Percentiles rank a stretch among this genome's conserved stretches.
phyloP scores from a whole-genome alignment of 1,140 invertebrate species.

The Drosophila littoralis region DNA sequence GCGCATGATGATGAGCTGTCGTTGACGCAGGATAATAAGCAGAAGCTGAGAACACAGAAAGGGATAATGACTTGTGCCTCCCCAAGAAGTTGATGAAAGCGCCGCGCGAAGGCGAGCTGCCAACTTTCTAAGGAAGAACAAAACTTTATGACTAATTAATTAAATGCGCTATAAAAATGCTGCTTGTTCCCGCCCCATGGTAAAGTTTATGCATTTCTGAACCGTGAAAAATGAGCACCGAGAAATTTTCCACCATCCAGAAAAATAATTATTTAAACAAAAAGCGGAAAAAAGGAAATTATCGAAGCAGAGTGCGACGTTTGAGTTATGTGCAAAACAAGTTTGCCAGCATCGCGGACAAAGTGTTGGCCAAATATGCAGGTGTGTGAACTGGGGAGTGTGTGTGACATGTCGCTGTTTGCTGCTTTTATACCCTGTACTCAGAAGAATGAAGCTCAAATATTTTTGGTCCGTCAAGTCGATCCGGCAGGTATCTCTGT shows the following conservation, averaged over 20 bases:
- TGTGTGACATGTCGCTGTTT: conserved; percentile 3
- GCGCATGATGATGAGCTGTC: conserved; percentile 58
- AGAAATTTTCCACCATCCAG: conserved; percentile 22
- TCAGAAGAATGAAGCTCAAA: background rate
- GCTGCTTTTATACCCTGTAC: conserved; percentile 1
- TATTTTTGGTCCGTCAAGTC: too few species aligned
- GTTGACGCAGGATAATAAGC: conserved; percentile 68
- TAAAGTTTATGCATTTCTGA: conserved; percentile 57
- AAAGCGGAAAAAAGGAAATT: conserved; percentile 25
- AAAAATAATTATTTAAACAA: conserved; percentile 60
- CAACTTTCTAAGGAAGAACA: conserved; percentile 62
- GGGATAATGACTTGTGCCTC: conserved; percentile 69
- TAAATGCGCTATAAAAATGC: conserved; percentile 81
- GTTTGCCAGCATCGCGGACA: conserved; percentile 40
- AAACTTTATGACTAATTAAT: conserved; percentile 83
- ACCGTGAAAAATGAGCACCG: conserved; percentile 39
- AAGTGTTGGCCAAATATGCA: conserved; percentile 55
- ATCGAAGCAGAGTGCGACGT: conserved; percentile 29
- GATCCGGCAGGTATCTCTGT: too few species aligned
- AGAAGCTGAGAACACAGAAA: conserved; percentile 52
- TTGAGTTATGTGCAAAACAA: conserved; percentile 48
- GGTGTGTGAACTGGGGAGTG: conserved; percentile 20
- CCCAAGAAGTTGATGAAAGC: conserved; percentile 55
- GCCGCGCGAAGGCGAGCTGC: conserved; percentile 14
- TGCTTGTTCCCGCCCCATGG: conserved; percentile 30